Evolutionary conservation across 2,797 vertebrate species (phyloP).

Genomic region (Sebastes itinus): DNA sequence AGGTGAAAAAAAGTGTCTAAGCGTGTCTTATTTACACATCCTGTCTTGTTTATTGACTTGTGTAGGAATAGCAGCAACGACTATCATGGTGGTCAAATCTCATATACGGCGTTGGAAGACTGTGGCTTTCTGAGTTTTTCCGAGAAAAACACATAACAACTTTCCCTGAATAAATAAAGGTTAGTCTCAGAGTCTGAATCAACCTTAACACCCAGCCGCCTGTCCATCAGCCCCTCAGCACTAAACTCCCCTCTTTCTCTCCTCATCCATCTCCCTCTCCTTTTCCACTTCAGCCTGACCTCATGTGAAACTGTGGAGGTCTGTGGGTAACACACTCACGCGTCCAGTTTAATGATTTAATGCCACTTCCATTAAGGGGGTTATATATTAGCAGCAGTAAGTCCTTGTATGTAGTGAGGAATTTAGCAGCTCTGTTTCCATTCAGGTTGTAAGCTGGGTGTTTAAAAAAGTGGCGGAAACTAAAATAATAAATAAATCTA

Average conservation of each 20-base stretch:
- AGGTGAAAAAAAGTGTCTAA: not conserved
- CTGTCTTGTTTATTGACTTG: conserved; percentile 30
- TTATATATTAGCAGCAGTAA: conserved; percentile 24
- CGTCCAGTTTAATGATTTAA: conserved; percentile 47
- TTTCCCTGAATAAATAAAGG: conserved; percentile 29
- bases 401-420: not conserved
- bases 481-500: not conserved
- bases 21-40: conserved; percentile 23
- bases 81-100: not conserved
- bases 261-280: conserved; percentile 46
- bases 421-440: conserved; percentile 4
- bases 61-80: conserved; percentile 25
- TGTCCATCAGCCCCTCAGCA: conserved; percentile 28
- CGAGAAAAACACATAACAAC: not conserved
- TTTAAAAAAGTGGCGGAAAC: not conserved
- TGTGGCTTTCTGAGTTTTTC: conserved; percentile 10
- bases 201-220: conserved; percentile 15
- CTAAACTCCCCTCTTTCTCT: conserved; percentile 18
- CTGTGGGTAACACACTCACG: conserved; percentile 42
- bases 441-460: not conserved
- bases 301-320: conserved; percentile 41
- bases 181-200: not conserved
- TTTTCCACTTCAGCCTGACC: conserved; percentile 52
- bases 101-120: not conserved
- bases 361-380: conserved; percentile 42